A percentile compares a stretch with the other conserved stretches of the same genome.
Evolutionary conservation across 2,113 vertebrate species (phyloP).

Genomic region (Ursus arctos): DNA sequence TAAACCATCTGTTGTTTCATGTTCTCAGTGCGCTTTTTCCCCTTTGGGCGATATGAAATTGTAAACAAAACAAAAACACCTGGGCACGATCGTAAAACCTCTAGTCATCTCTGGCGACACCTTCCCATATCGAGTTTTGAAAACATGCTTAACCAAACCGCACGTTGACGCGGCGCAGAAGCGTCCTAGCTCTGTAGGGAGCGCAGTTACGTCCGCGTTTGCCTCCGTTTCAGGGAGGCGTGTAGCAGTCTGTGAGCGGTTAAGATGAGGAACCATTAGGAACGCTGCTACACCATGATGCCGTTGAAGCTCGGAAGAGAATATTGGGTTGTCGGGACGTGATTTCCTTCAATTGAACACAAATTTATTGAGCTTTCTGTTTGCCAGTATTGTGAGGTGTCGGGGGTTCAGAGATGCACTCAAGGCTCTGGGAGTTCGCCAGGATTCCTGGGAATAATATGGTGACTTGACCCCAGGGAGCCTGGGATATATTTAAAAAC

Average conservation of each 20-base stretch:
- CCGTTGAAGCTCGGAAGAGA: not conserved
- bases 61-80: slow-evolving; percentile 65
- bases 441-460: slow-evolving; percentile 14
- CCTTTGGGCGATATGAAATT: slow-evolving; percentile 23
- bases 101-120: not conserved
- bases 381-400: not conserved
- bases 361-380: not conserved
- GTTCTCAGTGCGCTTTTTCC: slow-evolving; percentile 29
- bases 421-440: not conserved
- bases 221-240: not conserved
- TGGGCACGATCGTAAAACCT: not conserved
- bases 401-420: not conserved
- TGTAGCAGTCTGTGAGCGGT: rapidly evolving
- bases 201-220: rapidly evolving
- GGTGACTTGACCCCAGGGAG: not conserved
- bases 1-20: slow-evolving; percentile 61
- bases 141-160: not conserved
- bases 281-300: rapidly evolving
- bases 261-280: not conserved
- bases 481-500: slow-evolving; percentile 38
- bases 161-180: not conserved
- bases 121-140: not conserved
- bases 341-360: not conserved
- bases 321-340: not conserved
- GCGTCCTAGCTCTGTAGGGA: not conserved